Evolutionary conservation across 2,113 vertebrate genomes (phyloP).

Genomic region (Equus quagga): DNA sequence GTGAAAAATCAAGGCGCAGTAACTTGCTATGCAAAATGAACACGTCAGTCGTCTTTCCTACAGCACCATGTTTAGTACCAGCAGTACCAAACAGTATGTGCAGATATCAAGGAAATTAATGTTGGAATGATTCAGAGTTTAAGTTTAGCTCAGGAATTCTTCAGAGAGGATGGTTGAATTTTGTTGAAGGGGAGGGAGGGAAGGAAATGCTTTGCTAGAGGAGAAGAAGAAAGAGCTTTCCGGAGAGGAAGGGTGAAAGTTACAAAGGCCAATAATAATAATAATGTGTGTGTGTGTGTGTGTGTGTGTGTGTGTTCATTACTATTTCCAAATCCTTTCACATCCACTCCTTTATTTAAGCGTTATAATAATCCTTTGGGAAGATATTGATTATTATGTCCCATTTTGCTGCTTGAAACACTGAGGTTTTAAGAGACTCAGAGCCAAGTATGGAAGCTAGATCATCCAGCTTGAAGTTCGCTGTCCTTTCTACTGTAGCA

Average conservation of each 20-base stretch:
- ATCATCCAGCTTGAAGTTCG: neutral
- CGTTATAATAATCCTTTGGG: neutral
- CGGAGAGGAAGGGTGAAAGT: neutral
- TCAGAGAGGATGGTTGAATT: neutral
- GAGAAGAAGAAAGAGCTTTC: neutral
- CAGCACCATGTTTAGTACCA: neutral
- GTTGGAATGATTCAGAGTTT: neutral
- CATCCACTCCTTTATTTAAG: neutral
- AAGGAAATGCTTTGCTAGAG: neutral
- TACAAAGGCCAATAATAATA: neutral
- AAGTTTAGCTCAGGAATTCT: neutral
- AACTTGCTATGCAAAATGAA: neutral
- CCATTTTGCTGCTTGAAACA: neutral
- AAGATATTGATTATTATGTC: neutral
- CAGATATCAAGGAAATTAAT: neutral
- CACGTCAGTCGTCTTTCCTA: neutral
- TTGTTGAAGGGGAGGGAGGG: neutral
- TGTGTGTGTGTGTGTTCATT: neutral
- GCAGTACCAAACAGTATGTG: too few relatives aligned
- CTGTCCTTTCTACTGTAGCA: neutral
- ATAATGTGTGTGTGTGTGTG: neutral
- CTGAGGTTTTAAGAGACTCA: constrained; percentile 30
- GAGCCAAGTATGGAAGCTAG: neutral
- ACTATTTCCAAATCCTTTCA: neutral
- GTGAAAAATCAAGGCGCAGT: neutral